phyloP scores from a whole-genome alignment of 2,113 vertebrate genomes.

The Corydoras maculifer region DNA sequence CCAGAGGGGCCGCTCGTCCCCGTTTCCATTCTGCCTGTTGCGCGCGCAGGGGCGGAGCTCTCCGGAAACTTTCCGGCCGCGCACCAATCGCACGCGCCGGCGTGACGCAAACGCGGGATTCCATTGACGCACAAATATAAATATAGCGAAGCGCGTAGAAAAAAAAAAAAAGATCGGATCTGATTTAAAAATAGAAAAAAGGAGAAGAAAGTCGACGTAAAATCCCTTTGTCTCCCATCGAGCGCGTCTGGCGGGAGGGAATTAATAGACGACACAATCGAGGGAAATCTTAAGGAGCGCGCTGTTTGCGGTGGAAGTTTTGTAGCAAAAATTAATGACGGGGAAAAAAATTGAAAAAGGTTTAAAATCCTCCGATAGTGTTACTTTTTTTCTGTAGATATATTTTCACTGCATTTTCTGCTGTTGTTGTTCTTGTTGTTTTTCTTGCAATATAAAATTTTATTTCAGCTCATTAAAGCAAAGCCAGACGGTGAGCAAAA shows the following conservation, averaged over 20 bases:
- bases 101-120: conserved; percentile 91
- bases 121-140: conserved; percentile 89
- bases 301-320: no score
- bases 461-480: no score
- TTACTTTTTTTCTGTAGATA: no score
- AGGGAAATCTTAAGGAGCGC: no score
- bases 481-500: no score
- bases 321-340: no score
- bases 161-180: conserved; percentile 8
- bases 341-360: no score
- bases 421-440: no score
- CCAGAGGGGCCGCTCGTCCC: conserved; percentile 29
- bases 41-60: conserved; percentile 51
- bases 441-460: no score
- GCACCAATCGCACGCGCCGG: conserved; percentile 61
- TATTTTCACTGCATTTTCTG: no score
- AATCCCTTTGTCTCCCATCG: neutral
- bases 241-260: neutral
- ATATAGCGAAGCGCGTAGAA: conserved; percentile 58
- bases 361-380: no score
- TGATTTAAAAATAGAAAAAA: conserved; percentile 68
- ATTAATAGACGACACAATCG: no score
- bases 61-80: conserved; percentile 62
- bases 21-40: conserved; percentile 64
- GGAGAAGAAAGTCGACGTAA: conserved; percentile 4